phyloP scores from a whole-genome alignment of 53 echinoderm and acorn worm genomes.

The Zoroaster sp. region DNA sequence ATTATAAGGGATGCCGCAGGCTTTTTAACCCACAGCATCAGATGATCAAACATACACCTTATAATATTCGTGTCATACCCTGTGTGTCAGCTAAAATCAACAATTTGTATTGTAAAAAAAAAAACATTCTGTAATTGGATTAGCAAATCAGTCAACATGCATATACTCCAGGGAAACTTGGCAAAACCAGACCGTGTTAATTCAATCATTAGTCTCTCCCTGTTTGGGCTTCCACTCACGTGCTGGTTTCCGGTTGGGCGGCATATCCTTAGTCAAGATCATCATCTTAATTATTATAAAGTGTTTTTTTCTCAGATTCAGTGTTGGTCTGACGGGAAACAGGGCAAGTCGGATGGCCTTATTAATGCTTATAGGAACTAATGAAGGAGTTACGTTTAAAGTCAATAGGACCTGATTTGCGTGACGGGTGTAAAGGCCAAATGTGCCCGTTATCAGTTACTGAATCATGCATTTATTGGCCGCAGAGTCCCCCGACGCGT shows the following conservation, averaged over 20 bases:
- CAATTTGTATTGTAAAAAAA: not conserved
- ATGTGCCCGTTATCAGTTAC: not conserved
- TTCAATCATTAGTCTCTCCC: not conserved
- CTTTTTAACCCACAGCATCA: not conserved
- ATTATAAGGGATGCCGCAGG: not conserved
- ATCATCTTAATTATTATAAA: too few relatives aligned
- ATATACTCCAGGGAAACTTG: not conserved
- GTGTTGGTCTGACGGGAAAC: too few relatives aligned
- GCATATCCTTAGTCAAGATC: too few relatives aligned
- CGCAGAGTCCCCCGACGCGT: not conserved
- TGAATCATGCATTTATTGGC: not conserved
- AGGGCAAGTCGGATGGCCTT: too few relatives aligned
- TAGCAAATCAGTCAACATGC: not conserved
- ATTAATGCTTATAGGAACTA: too few relatives aligned
- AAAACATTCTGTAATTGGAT: not conserved
- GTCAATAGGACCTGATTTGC: not conserved
- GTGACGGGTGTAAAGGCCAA: not conserved
- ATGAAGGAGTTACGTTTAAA: too few relatives aligned
- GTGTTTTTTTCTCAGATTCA: too few relatives aligned
- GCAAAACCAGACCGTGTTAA: not conserved
- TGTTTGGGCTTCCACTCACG: too few relatives aligned
- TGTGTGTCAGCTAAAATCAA: not conserved
- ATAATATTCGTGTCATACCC: not conserved
- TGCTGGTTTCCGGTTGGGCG: too few relatives aligned
- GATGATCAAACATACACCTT: not conserved